A percentile compares a stretch with the other conserved stretches of the same genome.
Evolutionary conservation across 2,113 vertebrate genomes (phyloP).

Genomic region (Balaenoptera acutorostrata): DNA sequence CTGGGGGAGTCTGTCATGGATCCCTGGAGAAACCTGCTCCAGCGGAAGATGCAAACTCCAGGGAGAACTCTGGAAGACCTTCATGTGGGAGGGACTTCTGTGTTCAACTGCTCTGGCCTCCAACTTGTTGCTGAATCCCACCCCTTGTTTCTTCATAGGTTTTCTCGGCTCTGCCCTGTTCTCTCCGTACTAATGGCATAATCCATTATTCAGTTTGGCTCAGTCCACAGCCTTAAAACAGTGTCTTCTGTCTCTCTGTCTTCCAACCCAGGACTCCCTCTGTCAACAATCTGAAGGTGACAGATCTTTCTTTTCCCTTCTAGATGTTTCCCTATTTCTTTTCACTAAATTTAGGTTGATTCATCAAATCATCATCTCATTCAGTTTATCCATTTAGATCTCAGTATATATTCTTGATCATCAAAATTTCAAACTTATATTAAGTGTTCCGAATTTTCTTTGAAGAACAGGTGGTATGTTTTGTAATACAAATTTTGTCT

Average conservation of each 20-base stretch:
- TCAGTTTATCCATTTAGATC: not conserved
- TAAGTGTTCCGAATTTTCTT: not conserved
- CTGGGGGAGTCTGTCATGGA: not conserved
- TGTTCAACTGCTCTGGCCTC: not conserved
- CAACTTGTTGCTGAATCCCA: not conserved
- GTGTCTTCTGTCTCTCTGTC: not conserved
- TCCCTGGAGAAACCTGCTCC: not conserved
- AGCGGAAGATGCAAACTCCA: not conserved
- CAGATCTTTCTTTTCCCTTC: not conserved
- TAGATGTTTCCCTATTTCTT: not conserved
- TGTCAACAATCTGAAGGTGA: not conserved
- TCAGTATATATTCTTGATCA: not conserved
- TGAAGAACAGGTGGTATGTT: slow-evolving; percentile 28
- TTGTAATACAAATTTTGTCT: slow-evolving; percentile 38
- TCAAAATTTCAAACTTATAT: not conserved
- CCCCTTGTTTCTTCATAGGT: not conserved
- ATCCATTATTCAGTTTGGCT: not conserved
- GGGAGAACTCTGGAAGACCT: not conserved
- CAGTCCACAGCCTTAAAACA: no score
- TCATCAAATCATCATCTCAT: not conserved
- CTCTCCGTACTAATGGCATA: not conserved
- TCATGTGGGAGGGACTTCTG: not conserved
- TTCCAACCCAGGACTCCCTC: not conserved
- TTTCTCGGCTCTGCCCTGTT: not conserved
- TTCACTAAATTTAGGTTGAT: not conserved